Evolutionary conservation across 1,140 invertebrate genomes (phyloP).

Genomic region (Drosophila parabipectinata): DNA sequence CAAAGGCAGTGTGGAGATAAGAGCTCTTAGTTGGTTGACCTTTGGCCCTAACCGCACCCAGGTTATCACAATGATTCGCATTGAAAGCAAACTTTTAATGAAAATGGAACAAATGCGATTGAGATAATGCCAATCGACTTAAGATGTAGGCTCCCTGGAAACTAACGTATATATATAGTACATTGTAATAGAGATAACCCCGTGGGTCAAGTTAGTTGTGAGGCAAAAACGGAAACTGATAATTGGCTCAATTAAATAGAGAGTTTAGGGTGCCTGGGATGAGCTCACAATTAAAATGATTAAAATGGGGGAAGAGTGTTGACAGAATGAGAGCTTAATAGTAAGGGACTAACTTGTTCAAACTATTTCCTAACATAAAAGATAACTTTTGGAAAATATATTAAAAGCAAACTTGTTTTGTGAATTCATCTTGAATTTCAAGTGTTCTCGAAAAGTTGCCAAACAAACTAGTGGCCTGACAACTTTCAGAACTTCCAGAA

Average conservation of each 20-base stretch:
- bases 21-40: constrained; percentile 8
- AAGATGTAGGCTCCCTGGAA: constrained; percentile 15
- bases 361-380: not conserved
- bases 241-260: constrained; percentile 41
- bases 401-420: constrained; percentile 6
- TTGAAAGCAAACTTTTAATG: constrained; percentile 40
- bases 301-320: not conserved
- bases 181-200: constrained; percentile 21
- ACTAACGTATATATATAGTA: constrained; percentile 17
- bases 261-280: constrained; percentile 16
- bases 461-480: constrained; percentile 3
- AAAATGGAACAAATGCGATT: constrained; percentile 26
- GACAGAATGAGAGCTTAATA: constrained; percentile 1
- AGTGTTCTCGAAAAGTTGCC: constrained; percentile 11
- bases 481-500: constrained; percentile 7
- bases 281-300: constrained; percentile 36
- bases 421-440: constrained; percentile 12
- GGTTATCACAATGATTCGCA: constrained; percentile 44
- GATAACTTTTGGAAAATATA: not conserved
- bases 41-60: constrained; percentile 54
- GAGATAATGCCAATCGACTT: constrained; percentile 51
- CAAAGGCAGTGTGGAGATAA: constrained; percentile 46
- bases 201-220: constrained; percentile 5
- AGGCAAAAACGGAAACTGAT: constrained; percentile 26
- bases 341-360: too few species aligned